Evolutionary conservation across 2,888 invertebrate species (phyloP).

Genomic region (Griposia aprilina): DNA sequence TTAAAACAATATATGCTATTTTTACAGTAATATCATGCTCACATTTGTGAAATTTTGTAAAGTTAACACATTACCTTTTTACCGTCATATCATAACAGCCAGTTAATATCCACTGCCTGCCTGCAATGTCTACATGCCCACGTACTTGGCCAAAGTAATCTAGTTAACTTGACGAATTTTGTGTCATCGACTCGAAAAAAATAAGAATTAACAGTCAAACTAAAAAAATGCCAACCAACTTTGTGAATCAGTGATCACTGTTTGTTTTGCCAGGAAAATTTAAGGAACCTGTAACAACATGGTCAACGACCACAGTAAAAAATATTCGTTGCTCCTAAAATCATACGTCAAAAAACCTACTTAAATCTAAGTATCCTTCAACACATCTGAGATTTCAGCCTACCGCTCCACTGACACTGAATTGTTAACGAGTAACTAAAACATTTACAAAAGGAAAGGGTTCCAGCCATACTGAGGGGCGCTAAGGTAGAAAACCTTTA

Average conservation of each 20-base stretch:
- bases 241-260: no score
- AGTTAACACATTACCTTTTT: neutral
- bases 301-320: no score
- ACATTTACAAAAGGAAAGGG: conserved; percentile 30
- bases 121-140: no score
- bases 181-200: no score
- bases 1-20: neutral
- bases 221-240: no score
- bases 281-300: neutral
- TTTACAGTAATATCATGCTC: accelerated
- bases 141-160: no score
- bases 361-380: neutral
- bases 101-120: neutral
- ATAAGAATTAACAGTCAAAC: neutral
- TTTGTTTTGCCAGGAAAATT: neutral
- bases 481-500: conserved; percentile 22
- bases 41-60: neutral
- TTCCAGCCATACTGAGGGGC: conserved; percentile 10
- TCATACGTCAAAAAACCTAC: neutral
- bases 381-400: conserved; percentile 25
- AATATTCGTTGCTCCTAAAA: neutral
- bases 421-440: conserved; percentile 43
- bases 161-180: no score
- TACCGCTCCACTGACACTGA: conserved; percentile 14
- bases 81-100: neutral